Conservation (phyloP, 2,797 vertebrate species). For the Lepus townsendii region DNA sequence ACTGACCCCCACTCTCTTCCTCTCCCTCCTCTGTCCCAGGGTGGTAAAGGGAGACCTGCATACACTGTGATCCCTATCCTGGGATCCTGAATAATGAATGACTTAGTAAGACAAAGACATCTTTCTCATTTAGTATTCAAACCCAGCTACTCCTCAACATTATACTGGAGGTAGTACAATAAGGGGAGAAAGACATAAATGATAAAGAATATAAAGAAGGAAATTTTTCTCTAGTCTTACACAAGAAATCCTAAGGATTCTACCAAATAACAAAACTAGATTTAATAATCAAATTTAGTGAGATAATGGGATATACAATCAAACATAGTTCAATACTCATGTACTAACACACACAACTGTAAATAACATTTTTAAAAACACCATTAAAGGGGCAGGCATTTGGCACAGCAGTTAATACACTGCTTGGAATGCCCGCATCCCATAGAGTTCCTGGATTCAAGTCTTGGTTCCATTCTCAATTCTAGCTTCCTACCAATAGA, state of each 20-base stretch:
- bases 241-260: not conserved
- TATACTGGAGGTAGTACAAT: not conserved
- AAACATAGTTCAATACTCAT: not conserved
- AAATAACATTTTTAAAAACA: not conserved
- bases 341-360: slow-evolving; percentile 6
- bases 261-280: not conserved
- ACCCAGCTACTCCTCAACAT: slow-evolving; percentile 33
- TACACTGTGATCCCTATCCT: too few relatives aligned
- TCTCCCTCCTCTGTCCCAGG: not conserved
- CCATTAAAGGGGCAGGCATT: not conserved
- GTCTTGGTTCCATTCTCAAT: too few relatives aligned
- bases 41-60: too few relatives aligned
- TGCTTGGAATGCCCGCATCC: too few relatives aligned
- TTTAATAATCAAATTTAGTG: slow-evolving; percentile 15
- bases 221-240: not conserved
- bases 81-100: too few relatives aligned
- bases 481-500: too few relatives aligned
- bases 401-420: too few relatives aligned
- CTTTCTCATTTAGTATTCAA: not conserved
- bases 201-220: not conserved
- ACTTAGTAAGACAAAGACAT: slow-evolving; percentile 23
- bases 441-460: too few relatives aligned
- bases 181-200: not conserved
- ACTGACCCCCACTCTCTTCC: too few relatives aligned
- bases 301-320: not conserved